These are phyloP conservation scores for Hypselothyrea guttata DNA, from an alignment of 2,888 invertebrate genomes.

Conservation along the genomic window DNA sequence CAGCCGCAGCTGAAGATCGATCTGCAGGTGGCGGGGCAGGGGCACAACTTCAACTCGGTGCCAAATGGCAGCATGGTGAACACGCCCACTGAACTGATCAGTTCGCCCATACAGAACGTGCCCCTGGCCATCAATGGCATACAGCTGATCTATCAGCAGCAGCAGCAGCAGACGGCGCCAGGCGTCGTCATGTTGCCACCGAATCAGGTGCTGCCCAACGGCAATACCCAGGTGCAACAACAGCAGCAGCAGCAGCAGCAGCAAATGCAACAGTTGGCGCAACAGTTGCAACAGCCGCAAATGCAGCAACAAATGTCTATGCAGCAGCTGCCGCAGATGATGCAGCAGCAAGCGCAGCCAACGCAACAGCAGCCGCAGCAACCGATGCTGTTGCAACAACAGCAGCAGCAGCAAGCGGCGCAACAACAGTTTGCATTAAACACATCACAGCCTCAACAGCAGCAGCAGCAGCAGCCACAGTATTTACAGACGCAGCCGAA, in stretches of 20 bases:
- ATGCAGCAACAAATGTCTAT: constrained; percentile 44
- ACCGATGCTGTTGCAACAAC: constrained; percentile 36
- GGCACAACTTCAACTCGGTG: constrained; percentile 35
- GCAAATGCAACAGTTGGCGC: constrained; percentile 45
- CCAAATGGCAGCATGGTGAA: constrained; percentile 65
- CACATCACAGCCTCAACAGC: constrained; percentile 52
- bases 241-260: constrained; percentile 37
- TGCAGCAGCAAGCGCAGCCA: constrained; percentile 34
- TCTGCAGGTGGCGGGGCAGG: constrained; percentile 47
- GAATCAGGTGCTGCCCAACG: constrained; percentile 43
- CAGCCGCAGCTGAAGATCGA: constrained; percentile 66
- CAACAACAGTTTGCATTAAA: constrained; percentile 53
- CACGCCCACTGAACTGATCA: constrained; percentile 71
- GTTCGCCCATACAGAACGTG: constrained; percentile 62
- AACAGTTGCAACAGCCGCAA: constrained; percentile 41
- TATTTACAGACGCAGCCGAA: constrained; percentile 61
- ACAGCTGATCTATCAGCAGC: constrained; percentile 67
- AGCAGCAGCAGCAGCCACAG: constrained; percentile 47
- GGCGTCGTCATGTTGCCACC: constrained; percentile 42
- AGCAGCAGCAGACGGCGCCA: constrained; percentile 44
- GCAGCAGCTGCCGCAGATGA: constrained; percentile 22
- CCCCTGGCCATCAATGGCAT: constrained; percentile 66
- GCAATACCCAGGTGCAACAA: constrained; percentile 33
- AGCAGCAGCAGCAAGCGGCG: constrained; percentile 50
- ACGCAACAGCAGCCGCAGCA: constrained; percentile 29